Base-by-base conservation (phyloP, 2,888 invertebrate genomes). In the Dasysyrphus tricinctus region DNA sequence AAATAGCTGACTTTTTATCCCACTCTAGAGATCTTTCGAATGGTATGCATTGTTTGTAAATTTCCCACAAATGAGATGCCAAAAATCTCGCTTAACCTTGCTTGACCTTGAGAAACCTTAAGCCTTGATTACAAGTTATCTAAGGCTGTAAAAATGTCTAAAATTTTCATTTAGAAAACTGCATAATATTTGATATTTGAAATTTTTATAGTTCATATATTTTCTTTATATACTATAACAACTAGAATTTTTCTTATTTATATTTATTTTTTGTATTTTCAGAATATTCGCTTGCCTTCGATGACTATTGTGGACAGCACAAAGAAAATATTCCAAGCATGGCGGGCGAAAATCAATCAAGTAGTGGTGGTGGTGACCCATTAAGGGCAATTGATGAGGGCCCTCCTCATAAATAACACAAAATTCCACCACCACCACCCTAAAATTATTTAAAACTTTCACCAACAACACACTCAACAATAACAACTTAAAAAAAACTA, bases 311-410 rank as follows among this genome's bases (percentile, higher is more conserved):
- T 76, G 80, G 81, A 80, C 56, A 84, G 59, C 59, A 81, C 81
- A 78, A 88, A 93, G 83, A 90, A 93, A 93, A 93, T 79, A 79
- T 75, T 93, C 94, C 94, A 94, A 94, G 93, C 93, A 94, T 94
- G 94, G 94, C 92, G 93, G 92, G 88, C 88, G 88, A 88, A 88
- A 89, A 75, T 83, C 88, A 88, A 88, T 79, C 88, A 80, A 88
- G 29, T 16, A 42, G 88, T 88, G 88, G 89, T 88, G 89, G 89
- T 89, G 89, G 89, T 89, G 89, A 89, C 88, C 88, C 88, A 88
- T 79, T 89, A 86, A 88, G 88, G 90, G 87, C 80, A 88, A 84
- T 90, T 91, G 86, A 86, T 80, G 74, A 86, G 93, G 93, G 93
- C 93, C 93, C 93, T 93, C 93, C 88, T 88, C 82, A 85, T 74